A percentile compares a stretch with the other conserved stretches of the same genome.
Conservation (phyloP, 2,113 vertebrate genomes). For the Mesitornis unicolor region DNA sequence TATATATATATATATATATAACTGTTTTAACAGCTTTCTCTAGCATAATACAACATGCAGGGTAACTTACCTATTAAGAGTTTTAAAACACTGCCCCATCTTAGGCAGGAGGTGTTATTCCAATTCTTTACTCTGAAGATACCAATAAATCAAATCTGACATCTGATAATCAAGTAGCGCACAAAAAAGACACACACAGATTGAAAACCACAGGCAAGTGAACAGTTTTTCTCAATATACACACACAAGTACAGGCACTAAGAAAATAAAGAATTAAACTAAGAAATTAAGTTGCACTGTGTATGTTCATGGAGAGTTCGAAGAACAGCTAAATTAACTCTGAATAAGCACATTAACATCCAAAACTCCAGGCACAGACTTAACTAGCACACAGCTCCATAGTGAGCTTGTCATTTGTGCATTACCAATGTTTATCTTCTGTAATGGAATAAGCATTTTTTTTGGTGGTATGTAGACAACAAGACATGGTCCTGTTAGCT, state of each 20-base stretch:
- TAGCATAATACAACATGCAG: not conserved
- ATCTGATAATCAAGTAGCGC: not conserved
- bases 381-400: not conserved
- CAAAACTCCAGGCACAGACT: not conserved
- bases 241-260: not conserved
- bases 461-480: not conserved
- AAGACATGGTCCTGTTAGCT: not conserved
- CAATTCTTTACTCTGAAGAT: not conserved
- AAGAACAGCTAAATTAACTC: not conserved
- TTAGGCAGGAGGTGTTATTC: not conserved
- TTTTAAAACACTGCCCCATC: not conserved
- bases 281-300: not conserved
- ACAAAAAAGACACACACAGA: not conserved
- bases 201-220: not conserved
- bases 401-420: not conserved
- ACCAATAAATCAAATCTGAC: not conserved
- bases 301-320: not conserved
- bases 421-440: not conserved
- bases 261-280: not conserved
- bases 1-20: no score
- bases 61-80: not conserved
- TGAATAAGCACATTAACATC: fast-evolving
- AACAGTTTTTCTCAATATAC: not conserved
- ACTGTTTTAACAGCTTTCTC: not conserved
- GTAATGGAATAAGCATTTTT: not conserved